Base-by-base conservation (phyloP, 1,140 invertebrate genomes). In the Stegodyphus mimosarum region DNA sequence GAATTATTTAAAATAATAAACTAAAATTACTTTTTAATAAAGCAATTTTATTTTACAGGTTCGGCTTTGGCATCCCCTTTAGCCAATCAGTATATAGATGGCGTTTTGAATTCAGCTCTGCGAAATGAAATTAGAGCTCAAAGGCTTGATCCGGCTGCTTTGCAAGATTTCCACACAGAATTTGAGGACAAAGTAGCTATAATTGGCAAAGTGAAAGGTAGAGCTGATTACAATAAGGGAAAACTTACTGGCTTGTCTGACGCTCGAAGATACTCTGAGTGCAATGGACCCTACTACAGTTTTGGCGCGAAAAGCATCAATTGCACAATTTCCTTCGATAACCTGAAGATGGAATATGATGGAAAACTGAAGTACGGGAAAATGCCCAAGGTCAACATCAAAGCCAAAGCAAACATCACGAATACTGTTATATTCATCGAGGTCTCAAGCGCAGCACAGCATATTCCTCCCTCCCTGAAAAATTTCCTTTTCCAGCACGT, bases 311-410 rank as follows among this genome's bases (percentile, higher is more conserved):
- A 66, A n/a, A 74, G 7, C 48, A 51, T 86, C 55, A 86, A 86
- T n/a, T 86, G 85, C 49, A 86, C 55, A 6, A 67, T 86, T 7
- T 48, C 13, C 17, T 86, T 86, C 9, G 60, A 74, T 11, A 69
- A 66, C 18, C 18, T 86, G 60, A 53, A 69, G 53, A 67, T 86
- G 7, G 48, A 55, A n/a, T 86, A 80, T 15, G 60, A 80, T 11
- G 85, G 77, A 6, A 86, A 86, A 67, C 18, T 80, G 17, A 86
- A 86, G 52, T 86, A 80, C n/a, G 85, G 85, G 17, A 80, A 80
- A 33, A 60, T 86, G 55, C 85, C 85, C 17, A 69, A 60, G 10
- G 77, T 86, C 0, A 80, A 33, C 50, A 86, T 86, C 63, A 86
- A 79, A 13, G 85, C 33, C 49, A 80, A 53, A 49, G 76, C 76